These are phyloP conservation scores for Dicerorhinus sumatrensis DNA, from an alignment of 2,113 vertebrate species.

Conservation along the genomic window DNA sequence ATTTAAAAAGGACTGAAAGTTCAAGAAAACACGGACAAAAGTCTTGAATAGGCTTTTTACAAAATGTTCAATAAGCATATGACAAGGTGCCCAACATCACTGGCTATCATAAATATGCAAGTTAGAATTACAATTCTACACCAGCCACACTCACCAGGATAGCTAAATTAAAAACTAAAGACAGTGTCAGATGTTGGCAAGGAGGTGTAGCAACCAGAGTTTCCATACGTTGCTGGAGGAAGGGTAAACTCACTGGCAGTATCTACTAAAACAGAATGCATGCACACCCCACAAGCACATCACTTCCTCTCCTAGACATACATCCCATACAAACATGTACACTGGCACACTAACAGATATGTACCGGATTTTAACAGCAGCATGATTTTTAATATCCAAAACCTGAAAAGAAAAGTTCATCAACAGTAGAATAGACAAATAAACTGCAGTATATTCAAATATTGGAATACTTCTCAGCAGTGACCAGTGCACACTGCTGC, in stretches of 20 bases:
- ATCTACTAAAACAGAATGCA: fast-evolving
- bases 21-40: neutral
- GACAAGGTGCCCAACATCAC: too few relatives aligned
- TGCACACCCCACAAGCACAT: fast-evolving
- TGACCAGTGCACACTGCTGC: too few relatives aligned
- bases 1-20: neutral
- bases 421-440: neutral
- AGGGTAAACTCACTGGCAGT: fast-evolving
- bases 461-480: fast-evolving
- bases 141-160: too few relatives aligned
- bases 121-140: too few relatives aligned
- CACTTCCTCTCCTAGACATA: fast-evolving
- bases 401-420: too few relatives aligned
- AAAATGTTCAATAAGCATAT: neutral
- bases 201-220: too few relatives aligned
- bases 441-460: neutral
- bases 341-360: fast-evolving
- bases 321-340: neutral
- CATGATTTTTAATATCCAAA: too few relatives aligned
- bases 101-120: neutral
- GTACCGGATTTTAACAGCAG: neutral
- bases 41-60: neutral
- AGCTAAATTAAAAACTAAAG: too few relatives aligned
- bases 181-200: too few relatives aligned
- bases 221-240: neutral